Evolutionary conservation across 2,888 invertebrate species (phyloP).

Genomic region (Tholera decimalis): DNA sequence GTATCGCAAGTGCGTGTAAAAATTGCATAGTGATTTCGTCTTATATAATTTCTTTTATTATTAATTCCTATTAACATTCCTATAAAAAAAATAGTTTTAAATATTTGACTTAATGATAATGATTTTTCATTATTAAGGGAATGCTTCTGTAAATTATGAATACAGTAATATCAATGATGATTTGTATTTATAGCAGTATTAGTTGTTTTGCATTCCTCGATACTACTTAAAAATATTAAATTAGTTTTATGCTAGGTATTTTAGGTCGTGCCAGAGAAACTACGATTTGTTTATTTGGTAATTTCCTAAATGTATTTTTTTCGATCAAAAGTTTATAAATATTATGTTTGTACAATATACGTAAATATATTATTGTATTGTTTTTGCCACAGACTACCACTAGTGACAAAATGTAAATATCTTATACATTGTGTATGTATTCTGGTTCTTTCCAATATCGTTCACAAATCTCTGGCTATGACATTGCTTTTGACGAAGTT

Average conservation of each 20-base stretch:
- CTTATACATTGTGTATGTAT: not conserved
- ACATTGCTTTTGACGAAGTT: not conserved
- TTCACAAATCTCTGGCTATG: no score
- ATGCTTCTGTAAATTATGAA: not conserved
- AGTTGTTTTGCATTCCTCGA: slow-evolving; percentile 47
- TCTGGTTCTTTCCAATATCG: not conserved
- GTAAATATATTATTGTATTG: slow-evolving; percentile 14
- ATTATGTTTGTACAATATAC: slow-evolving; percentile 13
- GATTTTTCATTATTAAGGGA: not conserved
- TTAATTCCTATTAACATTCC: slow-evolving; percentile 5
- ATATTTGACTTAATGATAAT: not conserved
- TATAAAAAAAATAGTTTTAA: not conserved
- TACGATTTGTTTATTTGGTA: not conserved
- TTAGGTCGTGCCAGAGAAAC: slow-evolving; percentile 27
- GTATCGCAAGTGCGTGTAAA: no score
- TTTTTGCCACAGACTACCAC: not conserved
- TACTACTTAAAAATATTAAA: slow-evolving; percentile 12
- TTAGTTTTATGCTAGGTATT: slow-evolving; percentile 15
- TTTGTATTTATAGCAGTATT: slow-evolving; percentile 49
- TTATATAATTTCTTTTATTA: no score
- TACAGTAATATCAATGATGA: slow-evolving; percentile 7
- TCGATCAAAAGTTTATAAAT: not conserved
- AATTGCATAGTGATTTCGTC: no score
- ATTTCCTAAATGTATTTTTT: slow-evolving; percentile 10
- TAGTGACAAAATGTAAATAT: not conserved